phyloP scores from a whole-genome alignment of 2,888 invertebrate genomes.

The Ectemnius continuus region DNA sequence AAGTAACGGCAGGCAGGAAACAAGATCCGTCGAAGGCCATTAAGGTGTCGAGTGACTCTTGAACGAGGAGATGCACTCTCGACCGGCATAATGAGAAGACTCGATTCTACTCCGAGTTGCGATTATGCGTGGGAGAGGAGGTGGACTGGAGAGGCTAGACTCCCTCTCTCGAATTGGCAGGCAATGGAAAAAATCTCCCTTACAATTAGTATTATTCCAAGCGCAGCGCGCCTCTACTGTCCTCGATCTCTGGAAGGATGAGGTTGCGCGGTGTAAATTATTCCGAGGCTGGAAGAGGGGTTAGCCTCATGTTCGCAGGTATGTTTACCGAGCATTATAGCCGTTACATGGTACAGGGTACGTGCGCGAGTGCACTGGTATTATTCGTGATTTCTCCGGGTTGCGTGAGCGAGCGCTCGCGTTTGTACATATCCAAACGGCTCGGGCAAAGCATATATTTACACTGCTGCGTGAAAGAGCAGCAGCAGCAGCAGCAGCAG shows the following conservation, averaged over 20 bases:
- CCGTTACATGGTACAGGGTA: background rate
- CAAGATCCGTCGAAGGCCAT: slow-evolving; percentile 37
- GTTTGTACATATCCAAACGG: slow-evolving; percentile 32
- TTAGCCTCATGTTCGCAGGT: background rate
- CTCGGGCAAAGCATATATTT: slow-evolving; percentile 36
- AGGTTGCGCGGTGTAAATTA: no score
- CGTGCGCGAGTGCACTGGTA: background rate
- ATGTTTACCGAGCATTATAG: slow-evolving; percentile 1
- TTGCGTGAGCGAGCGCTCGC: slow-evolving; percentile 24
- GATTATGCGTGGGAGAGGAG: no score
- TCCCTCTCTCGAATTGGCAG: no score
- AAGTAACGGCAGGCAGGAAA: slow-evolving; percentile 21
- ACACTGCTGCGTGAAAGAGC: slow-evolving; percentile 29
- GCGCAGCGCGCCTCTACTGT: slow-evolving; percentile 8
- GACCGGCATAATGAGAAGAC: slow-evolving; percentile 13
- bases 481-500: background rate
- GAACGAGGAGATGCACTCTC: slow-evolving; percentile 17
- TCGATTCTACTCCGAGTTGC: slow-evolving; percentile 2
- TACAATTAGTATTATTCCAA: background rate
- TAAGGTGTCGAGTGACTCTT: slow-evolving; percentile 40
- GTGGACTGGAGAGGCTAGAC: no score
- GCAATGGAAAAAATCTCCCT: no score
- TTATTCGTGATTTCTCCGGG: slow-evolving; percentile 2
- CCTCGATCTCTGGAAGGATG: background rate
- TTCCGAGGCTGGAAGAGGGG: no score